phyloP scores from a whole-genome alignment of 2,888 invertebrate species.

The Sussaba pulchella region DNA sequence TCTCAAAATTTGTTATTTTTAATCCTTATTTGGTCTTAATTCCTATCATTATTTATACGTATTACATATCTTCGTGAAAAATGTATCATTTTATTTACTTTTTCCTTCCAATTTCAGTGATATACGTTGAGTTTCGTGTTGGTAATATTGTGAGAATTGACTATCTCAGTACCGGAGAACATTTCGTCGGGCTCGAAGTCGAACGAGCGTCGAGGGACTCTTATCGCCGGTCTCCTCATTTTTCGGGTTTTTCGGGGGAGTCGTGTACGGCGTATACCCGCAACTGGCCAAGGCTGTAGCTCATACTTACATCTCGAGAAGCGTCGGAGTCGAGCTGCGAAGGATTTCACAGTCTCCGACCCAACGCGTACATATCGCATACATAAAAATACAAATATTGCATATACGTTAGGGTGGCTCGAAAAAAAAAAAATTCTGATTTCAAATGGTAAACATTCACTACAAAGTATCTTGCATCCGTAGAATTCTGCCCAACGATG shows the following conservation, averaged over 20 bases:
- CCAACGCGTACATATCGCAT: background rate
- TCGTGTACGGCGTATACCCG: background rate
- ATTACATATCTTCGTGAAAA: too few species aligned
- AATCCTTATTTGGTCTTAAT: too few species aligned
- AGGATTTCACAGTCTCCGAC: background rate
- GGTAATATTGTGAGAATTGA: background rate
- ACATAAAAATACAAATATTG: background rate
- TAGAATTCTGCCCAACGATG: too few species aligned
- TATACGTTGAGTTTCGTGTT: too few species aligned
- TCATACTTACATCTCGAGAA: background rate
- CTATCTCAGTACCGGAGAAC: background rate
- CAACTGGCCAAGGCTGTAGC: background rate
- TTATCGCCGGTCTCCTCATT: conserved; percentile 43
- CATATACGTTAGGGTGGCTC: too few species aligned
- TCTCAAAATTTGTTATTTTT: too few species aligned
- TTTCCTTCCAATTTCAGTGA: too few species aligned
- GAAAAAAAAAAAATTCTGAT: too few species aligned
- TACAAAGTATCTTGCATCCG: too few species aligned
- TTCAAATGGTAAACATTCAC: too few species aligned
- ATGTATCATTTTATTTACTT: too few species aligned
- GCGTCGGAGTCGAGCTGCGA: background rate
- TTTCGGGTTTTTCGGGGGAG: conserved; percentile 2
- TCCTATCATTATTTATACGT: too few species aligned
- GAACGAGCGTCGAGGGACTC: conserved; percentile 47
- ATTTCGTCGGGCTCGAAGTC: conserved; percentile 32